phyloP scores from a whole-genome alignment of 2,113 vertebrate species.

The Paedocypris sp. region DNA sequence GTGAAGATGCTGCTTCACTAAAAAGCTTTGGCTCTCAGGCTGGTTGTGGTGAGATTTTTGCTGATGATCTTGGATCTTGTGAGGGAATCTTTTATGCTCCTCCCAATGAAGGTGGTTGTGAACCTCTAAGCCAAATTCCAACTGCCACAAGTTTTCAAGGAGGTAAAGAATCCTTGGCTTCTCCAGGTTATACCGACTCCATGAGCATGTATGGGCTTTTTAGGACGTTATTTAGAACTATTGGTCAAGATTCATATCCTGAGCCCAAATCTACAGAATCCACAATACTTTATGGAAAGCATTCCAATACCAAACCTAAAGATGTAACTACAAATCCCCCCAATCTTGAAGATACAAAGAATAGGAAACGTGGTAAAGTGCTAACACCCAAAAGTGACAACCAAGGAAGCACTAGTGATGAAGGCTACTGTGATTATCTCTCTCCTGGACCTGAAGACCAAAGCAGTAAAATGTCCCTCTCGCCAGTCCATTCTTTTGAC shows the following conservation, averaged over 20 bases:
- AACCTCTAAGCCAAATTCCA: constrained; percentile 41
- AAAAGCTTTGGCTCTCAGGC: constrained; percentile 80
- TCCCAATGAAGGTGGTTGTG: constrained; percentile 24
- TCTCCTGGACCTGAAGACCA: constrained; percentile 65
- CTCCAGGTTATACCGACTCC: constrained; percentile 58
- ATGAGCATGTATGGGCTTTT: constrained; percentile 66
- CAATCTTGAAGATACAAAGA: constrained; percentile 38
- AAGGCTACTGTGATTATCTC: constrained; percentile 75
- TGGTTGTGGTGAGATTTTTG: constrained; percentile 80
- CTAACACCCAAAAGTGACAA: constrained; percentile 70
- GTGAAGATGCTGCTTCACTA: constrained; percentile 69
- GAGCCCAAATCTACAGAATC: constrained; percentile 37
- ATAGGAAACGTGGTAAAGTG: constrained; percentile 51
- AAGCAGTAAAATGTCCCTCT: constrained; percentile 49
- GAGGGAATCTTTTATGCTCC: constrained; percentile 51
- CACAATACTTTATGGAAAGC: neutral
- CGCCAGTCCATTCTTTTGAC: constrained; percentile 41
- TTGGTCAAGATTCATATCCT: constrained; percentile 52
- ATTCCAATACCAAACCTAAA: constrained; percentile 21
- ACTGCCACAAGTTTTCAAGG: constrained; percentile 58
- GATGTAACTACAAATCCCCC: constrained; percentile 15
- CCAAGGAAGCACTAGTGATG: constrained; percentile 74
- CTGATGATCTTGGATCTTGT: constrained; percentile 62
- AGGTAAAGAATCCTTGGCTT: constrained; percentile 61
- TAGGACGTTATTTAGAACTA: constrained; percentile 60